These are phyloP conservation scores for Siderastrea siderea DNA, from an alignment of 92 coral and sea anemone genomes.

Conservation along the genomic window DNA sequence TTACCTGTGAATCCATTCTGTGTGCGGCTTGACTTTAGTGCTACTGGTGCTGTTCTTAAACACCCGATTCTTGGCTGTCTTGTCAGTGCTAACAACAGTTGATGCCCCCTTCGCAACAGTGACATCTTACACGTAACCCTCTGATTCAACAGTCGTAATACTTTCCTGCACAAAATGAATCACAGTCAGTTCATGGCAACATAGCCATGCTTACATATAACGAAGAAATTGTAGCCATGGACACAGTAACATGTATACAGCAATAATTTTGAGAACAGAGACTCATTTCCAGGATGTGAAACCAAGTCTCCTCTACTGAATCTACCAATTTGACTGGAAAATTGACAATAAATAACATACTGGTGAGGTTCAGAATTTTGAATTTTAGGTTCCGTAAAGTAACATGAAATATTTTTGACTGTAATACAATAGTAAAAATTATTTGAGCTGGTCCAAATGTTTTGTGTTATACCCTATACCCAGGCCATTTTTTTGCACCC, in stretches of 20 bases:
- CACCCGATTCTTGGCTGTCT: not conserved
- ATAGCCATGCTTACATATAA: too few relatives aligned
- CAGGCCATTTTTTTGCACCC: too few relatives aligned
- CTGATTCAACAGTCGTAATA: not conserved
- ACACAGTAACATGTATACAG: too few relatives aligned
- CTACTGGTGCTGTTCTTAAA: slow-evolving; percentile 6
- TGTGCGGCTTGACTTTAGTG: not conserved
- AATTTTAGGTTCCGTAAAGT: not conserved
- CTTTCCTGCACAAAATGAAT: not conserved
- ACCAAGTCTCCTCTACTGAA: too few relatives aligned
- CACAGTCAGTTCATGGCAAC: too few relatives aligned
- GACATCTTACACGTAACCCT: not conserved
- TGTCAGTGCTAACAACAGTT: not conserved
- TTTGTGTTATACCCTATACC: too few relatives aligned
- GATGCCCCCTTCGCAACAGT: slow-evolving; percentile 13
- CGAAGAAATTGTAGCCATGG: too few relatives aligned
- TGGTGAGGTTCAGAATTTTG: not conserved
- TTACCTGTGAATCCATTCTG: slow-evolving; percentile 46
- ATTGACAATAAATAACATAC: too few relatives aligned
- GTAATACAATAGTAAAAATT: not conserved
- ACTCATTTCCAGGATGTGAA: too few relatives aligned
- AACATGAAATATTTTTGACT: not conserved
- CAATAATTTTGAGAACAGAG: too few relatives aligned
- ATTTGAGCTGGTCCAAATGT: too few relatives aligned
- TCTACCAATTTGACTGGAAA: too few relatives aligned